Percentiles rank a stretch among this genome's conserved stretches.
These are phyloP conservation scores for Prosopocoilus inquinatus DNA, from an alignment of 2,888 invertebrate species.

Conservation along the genomic window DNA sequence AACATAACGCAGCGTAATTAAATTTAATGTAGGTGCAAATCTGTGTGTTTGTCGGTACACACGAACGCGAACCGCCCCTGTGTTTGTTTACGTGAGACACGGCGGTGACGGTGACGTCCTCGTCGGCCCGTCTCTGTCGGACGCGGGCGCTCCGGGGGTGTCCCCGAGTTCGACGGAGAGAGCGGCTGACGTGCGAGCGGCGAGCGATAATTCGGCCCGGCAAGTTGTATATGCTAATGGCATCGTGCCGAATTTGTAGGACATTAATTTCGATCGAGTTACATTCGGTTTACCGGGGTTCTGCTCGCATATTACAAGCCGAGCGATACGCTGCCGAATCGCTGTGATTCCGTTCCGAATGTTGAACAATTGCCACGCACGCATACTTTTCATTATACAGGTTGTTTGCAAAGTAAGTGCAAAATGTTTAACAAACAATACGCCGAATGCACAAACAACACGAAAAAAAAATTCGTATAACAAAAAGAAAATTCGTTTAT, in stretches of 20 bases:
- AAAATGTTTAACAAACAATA: too few species aligned
- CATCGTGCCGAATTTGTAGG: constrained; percentile 21
- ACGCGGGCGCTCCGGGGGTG: not conserved
- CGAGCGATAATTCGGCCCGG: not conserved
- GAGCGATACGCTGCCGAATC: not conserved
- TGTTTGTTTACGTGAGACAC: not conserved
- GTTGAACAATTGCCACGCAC: too few species aligned
- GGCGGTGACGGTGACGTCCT: too few species aligned
- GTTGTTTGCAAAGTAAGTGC: too few species aligned
- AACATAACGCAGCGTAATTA: constrained; percentile 16
- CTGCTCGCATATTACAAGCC: not conserved
- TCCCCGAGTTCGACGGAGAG: not conserved
- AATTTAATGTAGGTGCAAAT: constrained; percentile 25
- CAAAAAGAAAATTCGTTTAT: too few species aligned
- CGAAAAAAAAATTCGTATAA: too few species aligned
- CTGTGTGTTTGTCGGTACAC: constrained; percentile 13
- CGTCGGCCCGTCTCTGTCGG: not conserved
- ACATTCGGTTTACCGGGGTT: constrained; percentile 17
- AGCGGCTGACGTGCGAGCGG: not conserved
- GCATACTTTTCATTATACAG: too few species aligned
- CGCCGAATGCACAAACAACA: too few species aligned
- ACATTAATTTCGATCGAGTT: constrained; percentile 22
- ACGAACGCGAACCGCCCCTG: not conserved
- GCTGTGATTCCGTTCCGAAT: too few species aligned
- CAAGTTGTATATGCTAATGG: constrained; percentile 25